phyloP scores from a whole-genome alignment of 2,797 vertebrate species.

The Synanceia verrucosa region DNA sequence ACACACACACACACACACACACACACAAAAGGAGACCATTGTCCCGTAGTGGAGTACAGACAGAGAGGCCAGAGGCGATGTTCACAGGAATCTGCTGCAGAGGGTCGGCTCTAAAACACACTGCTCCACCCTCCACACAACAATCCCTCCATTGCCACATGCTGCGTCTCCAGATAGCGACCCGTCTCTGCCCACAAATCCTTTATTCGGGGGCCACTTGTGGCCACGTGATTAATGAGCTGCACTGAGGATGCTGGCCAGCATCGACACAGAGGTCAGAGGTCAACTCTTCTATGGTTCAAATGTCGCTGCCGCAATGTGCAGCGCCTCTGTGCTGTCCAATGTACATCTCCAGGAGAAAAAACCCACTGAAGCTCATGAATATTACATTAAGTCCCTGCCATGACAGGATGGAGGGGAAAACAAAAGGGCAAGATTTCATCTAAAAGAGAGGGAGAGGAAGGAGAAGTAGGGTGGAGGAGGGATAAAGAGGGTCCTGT shows the following conservation, averaged over 20 bases:
- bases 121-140: conserved; percentile 14
- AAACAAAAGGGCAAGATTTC: conserved; percentile 77
- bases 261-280: conserved; percentile 45
- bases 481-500: conserved; percentile 76
- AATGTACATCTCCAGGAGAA: conserved; percentile 59
- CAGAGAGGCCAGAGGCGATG: conserved; percentile 61
- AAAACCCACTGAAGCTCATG: conserved; percentile 66
- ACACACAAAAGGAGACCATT: conserved; percentile 69
- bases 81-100: conserved; percentile 62
- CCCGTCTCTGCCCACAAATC: conserved; percentile 14
- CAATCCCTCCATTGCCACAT: conserved; percentile 26
- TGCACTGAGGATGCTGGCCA: conserved; percentile 14
- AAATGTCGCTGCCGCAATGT: conserved; percentile 40
- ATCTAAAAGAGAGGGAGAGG: conserved; percentile 65
- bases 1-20: conserved; percentile 33
- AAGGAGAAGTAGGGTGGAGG: conserved; percentile 62
- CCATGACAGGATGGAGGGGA: conserved; percentile 71
- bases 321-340: conserved; percentile 57
- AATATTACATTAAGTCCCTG: conserved; percentile 76
- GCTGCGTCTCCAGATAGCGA: conserved; percentile 21
- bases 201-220: conserved; percentile 22
- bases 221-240: conserved; percentile 59
- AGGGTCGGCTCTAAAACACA: conserved; percentile 18
- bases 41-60: conserved; percentile 58
- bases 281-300: conserved; percentile 46